Evolutionary conservation across 2,797 vertebrate species (phyloP), one percentile per base, ranked within the genome.

Genomic region (Phoxinus dragarum): DNA sequence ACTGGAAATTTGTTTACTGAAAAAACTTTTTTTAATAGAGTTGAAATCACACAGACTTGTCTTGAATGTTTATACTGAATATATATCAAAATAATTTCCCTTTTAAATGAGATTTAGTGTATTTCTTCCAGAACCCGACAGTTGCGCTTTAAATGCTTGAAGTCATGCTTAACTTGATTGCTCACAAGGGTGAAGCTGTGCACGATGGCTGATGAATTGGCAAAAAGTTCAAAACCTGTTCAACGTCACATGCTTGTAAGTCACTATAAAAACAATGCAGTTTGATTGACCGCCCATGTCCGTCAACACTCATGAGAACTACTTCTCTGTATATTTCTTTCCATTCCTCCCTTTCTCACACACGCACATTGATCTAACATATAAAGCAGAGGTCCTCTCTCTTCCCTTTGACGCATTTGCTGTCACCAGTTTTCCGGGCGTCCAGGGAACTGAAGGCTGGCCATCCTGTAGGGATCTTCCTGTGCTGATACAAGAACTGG

Each of bases 401-500:
- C 61, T 40, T 49, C 66, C 66, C 54, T 34, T 59, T 86, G 88
- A 89, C 23, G 8, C 68, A 88, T 88, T 88, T 89, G 89, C 90
- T 90, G 80, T 82, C 86, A 93, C 88, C 88, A 84, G 84, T 85
- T 90, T 85, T 73, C 85, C 67, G 66, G 56, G 78, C 88, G 86
- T 92, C 88, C 74, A 82, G 86, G 61, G 86, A 91, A 85, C 69
- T 72, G 77, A 80, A 59, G 59, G 71, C 75, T 64, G 89, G 91
- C 89, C 84, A 88, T 89, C 89, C 88, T 91, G 88, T 91, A 86
- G 90, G 93, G 91, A 91, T 91, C 94, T 95, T 95, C 94, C 94
- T 94, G 91, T 91, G 86, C 91, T 90, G 94, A 93, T 91, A 91
- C 54, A 78, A 87, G 87, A 89, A 89, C 88, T 86, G 75, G 11